Evolutionary conservation across 1,140 invertebrate species (phyloP).

Genomic region (Olivierus martensii): DNA sequence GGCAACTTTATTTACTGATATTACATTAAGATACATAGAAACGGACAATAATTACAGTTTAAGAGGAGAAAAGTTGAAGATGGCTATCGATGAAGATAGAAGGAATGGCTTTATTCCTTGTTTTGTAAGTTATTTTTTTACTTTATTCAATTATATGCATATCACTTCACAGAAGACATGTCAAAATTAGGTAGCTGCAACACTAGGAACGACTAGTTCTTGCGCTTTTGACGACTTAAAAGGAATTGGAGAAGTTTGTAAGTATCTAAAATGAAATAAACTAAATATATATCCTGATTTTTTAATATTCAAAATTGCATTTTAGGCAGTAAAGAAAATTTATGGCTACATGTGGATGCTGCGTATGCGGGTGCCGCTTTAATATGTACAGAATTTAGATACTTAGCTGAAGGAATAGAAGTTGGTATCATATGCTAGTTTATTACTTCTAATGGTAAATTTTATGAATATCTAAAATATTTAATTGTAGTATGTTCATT

Average conservation of each 20-base stretch:
- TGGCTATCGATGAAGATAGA: background rate
- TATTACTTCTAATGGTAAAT: too few species aligned
- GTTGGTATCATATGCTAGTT: slow-evolving; percentile 80
- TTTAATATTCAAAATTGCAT: background rate
- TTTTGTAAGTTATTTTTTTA: background rate
- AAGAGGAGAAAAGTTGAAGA: background rate
- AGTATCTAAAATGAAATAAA: too few species aligned
- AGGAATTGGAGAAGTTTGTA: slow-evolving; percentile 61
- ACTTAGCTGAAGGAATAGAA: slow-evolving; percentile 75
- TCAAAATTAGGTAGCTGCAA: slow-evolving; percentile 69
- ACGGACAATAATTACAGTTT: background rate
- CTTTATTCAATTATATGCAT: too few species aligned
- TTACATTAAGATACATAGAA: slow-evolving; percentile 24
- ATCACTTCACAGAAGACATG: too few species aligned
- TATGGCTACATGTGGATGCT: slow-evolving; percentile 77
- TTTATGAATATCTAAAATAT: too few species aligned
- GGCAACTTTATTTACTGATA: slow-evolving; percentile 32
- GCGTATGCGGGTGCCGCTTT: slow-evolving; percentile 78
- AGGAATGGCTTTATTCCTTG: background rate
- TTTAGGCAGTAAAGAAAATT: slow-evolving; percentile 35
- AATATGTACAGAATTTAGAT: slow-evolving; percentile 81
- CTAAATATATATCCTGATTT: too few species aligned
- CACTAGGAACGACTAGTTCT: slow-evolving; percentile 77
- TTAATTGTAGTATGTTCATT: slow-evolving; percentile 55
- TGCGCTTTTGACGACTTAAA: slow-evolving; percentile 78